Evolutionary conservation across 2,888 invertebrate genomes (phyloP), one percentile per base, ranked within the genome.

Genomic region (Stenchaetothrips biformis): DNA sequence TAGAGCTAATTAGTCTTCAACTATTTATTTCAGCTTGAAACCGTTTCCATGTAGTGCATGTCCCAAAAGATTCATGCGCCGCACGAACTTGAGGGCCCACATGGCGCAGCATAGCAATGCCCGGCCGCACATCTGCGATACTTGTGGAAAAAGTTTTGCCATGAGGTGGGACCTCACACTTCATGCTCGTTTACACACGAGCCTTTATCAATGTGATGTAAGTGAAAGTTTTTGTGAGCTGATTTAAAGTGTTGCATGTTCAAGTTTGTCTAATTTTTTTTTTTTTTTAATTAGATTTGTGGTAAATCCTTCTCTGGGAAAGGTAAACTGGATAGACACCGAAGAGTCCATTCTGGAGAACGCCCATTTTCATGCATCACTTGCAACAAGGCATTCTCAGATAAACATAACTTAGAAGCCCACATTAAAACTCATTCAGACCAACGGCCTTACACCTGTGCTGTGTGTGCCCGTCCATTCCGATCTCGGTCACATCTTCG

Each of bases 341-440:
- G 67, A 9, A 67, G 67, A 67, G 67, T 67, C 25, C 67, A 67
- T 21, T 67, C 67, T 67, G 67, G 67, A n/a, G 67, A 67, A 21
- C 67, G 67, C 21, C 67, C 67, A 4, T 67, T 67, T 67, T 21
- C 67, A 67, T 67, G 67, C 25, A 9, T n/a, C 2, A 67, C 67
- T 21, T 67, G 67, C 21, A n/a, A 18, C 7, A 67, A 67, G 21
- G 18, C 67, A 67, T 67, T 67, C 21, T 67, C 67, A 7, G 67
- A 67, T 9, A 67, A 67, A 67, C 67, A 67, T 21, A 67, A 67
- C 21, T 21, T 67, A 21, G 67, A 67, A 67, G 67, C 67, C 21
- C 67, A 67, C 9, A 21, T 67, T 21, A 67, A 67, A 21, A 67
- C 67, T 21, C 67, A 67, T 9, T 67, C 67, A 67, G 67, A 67